These are phyloP conservation scores for Heliconius hermathena DNA, from an alignment of 1,140 invertebrate genomes.

Conservation along the genomic window DNA sequence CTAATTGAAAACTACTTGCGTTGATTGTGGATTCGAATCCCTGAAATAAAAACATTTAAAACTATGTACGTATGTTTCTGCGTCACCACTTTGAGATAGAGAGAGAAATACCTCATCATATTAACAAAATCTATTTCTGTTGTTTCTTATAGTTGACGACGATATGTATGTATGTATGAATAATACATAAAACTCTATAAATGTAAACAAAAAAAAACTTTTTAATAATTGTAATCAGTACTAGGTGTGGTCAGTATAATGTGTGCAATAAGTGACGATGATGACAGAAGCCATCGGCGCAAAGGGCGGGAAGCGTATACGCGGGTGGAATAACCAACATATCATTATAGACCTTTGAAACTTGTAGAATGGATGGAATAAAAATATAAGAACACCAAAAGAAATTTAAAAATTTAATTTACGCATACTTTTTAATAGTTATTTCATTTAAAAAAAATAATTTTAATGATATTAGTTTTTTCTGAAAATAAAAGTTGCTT, in stretches of 20 bases:
- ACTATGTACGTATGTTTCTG: too few relatives aligned
- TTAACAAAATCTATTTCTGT: background rate
- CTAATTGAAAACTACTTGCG: background rate
- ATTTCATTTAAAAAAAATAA: too few relatives aligned
- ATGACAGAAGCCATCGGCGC: conserved; percentile 69
- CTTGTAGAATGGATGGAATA: background rate
- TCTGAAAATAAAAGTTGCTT: too few relatives aligned
- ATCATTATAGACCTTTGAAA: background rate
- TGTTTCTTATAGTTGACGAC: too few relatives aligned
- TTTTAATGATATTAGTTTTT: too few relatives aligned
- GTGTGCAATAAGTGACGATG: conserved; percentile 76
- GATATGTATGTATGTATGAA: background rate
- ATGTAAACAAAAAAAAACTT: conserved; percentile 1
- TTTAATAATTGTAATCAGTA: conserved; percentile 18
- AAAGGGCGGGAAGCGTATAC: conserved; percentile 72
- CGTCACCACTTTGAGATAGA: too few relatives aligned
- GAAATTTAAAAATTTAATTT: too few relatives aligned
- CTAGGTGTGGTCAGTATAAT: conserved; percentile 32
- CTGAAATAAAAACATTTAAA: too few relatives aligned
- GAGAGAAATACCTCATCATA: background rate
- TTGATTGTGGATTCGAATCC: too few relatives aligned
- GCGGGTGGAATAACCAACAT: conserved; percentile 36
- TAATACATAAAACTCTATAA: background rate
- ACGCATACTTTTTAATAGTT: too few relatives aligned
- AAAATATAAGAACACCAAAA: background rate